Evolutionary conservation across 1,140 invertebrate genomes (phyloP).

Genomic region (Aleiodes sp.): DNA sequence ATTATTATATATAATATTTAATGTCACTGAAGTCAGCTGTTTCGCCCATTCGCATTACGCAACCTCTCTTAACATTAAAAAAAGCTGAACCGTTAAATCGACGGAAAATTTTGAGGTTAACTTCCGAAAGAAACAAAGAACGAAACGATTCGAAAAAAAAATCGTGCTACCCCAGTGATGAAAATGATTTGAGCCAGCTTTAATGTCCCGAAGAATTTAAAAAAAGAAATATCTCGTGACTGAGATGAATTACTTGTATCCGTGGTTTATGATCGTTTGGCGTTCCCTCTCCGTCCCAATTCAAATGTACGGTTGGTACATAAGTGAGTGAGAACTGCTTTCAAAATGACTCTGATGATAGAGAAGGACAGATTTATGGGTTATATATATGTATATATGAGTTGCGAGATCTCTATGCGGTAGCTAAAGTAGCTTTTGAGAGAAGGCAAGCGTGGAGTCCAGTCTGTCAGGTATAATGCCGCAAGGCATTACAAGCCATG

Average conservation of each 20-base stretch:
- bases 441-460: slow-evolving; percentile 34
- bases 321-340: slow-evolving; percentile 20
- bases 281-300: neutral
- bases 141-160: neutral
- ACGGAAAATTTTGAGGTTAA: neutral
- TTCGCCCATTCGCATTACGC: slow-evolving; percentile 33
- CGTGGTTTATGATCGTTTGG: slow-evolving; percentile 36
- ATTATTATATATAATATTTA: slow-evolving; percentile 43
- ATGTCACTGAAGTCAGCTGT: slow-evolving; percentile 58
- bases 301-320: neutral
- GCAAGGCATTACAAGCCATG: slow-evolving; percentile 60
- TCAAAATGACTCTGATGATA: slow-evolving; percentile 26
- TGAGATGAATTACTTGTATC: slow-evolving; percentile 54
- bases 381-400: too few species aligned
- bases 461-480: slow-evolving; percentile 63
- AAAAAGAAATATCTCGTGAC: slow-evolving; percentile 55
- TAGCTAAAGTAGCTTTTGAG: slow-evolving; percentile 56
- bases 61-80: neutral
- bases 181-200: neutral
- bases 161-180: too few species aligned
- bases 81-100: neutral
- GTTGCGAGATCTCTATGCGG: slow-evolving; percentile 55
- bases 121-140: neutral
- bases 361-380: neutral
- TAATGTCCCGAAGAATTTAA: slow-evolving; percentile 37